These are phyloP conservation scores for Cerastis rubricosa DNA, from an alignment of 2,888 invertebrate species.

Conservation along the genomic window DNA sequence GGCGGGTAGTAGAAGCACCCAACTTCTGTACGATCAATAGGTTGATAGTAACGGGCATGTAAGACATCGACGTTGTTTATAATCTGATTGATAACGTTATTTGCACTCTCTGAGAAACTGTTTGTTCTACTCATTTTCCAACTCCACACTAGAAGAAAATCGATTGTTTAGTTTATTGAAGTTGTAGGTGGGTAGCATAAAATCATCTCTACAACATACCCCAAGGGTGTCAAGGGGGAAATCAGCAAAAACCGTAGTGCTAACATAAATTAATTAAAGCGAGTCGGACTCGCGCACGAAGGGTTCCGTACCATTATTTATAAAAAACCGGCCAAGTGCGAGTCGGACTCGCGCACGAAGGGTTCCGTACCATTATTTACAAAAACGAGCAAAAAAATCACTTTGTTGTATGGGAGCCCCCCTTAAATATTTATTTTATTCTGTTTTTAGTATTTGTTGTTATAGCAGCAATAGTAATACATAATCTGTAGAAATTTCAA, in stretches of 20 bases:
- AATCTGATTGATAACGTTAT: slow-evolving; percentile 70
- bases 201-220: not conserved
- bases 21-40: slow-evolving; percentile 69
- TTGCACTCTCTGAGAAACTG: slow-evolving; percentile 66
- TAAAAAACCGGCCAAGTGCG: too few species aligned
- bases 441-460: too few species aligned
- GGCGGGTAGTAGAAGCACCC: slow-evolving; percentile 77
- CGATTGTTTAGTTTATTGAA: not conserved
- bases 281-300: too few species aligned
- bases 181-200: not conserved
- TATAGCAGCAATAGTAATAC: too few species aligned
- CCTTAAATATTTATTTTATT: too few species aligned
- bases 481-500: too few species aligned
- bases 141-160: slow-evolving; percentile 75
- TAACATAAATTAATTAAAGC: not conserved
- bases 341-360: too few species aligned
- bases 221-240: too few species aligned
- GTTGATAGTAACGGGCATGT: slow-evolving; percentile 74
- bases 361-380: too few species aligned
- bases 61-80: slow-evolving; percentile 72
- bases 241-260: not conserved
- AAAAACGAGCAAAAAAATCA: too few species aligned
- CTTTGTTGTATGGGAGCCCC: too few species aligned
- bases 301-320: too few species aligned
- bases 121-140: slow-evolving; percentile 82